Evolutionary conservation across 2,113 vertebrate species (phyloP).

Genomic region (Tonatia bakeri): DNA sequence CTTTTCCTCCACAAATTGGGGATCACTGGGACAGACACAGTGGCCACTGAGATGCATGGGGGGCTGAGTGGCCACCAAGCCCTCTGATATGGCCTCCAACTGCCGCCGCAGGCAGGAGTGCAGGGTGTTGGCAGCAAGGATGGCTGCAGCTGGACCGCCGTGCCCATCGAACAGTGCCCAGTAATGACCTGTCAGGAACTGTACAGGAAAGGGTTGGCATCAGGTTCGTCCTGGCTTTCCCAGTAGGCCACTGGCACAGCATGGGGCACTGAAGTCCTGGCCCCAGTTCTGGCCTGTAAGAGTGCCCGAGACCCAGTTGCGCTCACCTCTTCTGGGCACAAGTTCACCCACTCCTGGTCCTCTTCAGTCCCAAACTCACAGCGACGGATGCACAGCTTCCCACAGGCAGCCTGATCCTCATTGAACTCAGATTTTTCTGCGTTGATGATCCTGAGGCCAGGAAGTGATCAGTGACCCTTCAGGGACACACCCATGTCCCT

Average conservation of each 20-base stretch:
- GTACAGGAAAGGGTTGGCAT: neutral
- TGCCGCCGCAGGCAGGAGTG: slow-evolving; percentile 85
- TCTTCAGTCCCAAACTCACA: slow-evolving; percentile 73
- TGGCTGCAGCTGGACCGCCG: slow-evolving; percentile 79
- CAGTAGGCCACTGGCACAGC: neutral
- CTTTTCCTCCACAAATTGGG: slow-evolving; percentile 83
- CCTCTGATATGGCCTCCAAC: slow-evolving; percentile 79
- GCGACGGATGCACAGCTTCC: slow-evolving; percentile 78
- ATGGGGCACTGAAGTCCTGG: neutral
- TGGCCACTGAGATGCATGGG: slow-evolving; percentile 81
- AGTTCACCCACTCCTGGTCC: slow-evolving; percentile 80
- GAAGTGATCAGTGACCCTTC: neutral
- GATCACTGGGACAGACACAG: slow-evolving; percentile 79
- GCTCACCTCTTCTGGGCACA: slow-evolving; percentile 79
- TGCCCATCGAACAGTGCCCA: slow-evolving; percentile 86
- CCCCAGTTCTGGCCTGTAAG: neutral
- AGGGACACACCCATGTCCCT: neutral
- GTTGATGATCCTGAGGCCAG: slow-evolving; percentile 80
- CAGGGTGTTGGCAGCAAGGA: slow-evolving; percentile 82
- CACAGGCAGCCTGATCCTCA: slow-evolving; percentile 84
- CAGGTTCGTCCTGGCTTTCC: neutral
- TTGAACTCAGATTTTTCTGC: slow-evolving; percentile 83
- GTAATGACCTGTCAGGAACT: slow-evolving; percentile 82
- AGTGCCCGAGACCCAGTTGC: neutral
- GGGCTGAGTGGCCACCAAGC: slow-evolving; percentile 71